phyloP scores from a whole-genome alignment of 2,113 vertebrate genomes.

The Zosterops hypoxanthus region DNA sequence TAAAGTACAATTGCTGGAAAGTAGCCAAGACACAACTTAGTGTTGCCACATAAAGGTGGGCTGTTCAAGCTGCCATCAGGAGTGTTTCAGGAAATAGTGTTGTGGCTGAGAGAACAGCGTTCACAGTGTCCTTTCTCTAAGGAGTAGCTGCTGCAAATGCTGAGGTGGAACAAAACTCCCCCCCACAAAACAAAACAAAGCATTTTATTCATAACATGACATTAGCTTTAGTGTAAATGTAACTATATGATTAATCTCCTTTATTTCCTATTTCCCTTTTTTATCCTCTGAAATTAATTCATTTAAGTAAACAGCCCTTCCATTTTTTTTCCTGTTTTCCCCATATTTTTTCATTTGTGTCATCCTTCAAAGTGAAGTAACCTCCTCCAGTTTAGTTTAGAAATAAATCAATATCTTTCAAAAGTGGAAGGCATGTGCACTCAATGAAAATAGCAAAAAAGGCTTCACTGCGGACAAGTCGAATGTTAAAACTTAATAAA shows the following conservation, averaged over 20 bases:
- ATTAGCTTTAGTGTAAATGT: not conserved
- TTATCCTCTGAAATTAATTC: not conserved
- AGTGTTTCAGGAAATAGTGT: not conserved
- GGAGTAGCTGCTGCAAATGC: not conserved
- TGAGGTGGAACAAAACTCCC: not conserved
- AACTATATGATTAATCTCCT: not conserved
- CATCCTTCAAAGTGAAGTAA: not conserved
- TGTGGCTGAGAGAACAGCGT: not conserved
- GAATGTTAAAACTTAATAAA: conserved; percentile 40
- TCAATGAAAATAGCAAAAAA: conserved; percentile 33
- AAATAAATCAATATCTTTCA: conserved; percentile 44
- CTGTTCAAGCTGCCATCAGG: not conserved
- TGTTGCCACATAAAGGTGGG: not conserved
- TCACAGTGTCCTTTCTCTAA: not conserved
- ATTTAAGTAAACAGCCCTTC: not conserved
- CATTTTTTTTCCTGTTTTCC: not conserved
- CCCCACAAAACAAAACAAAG: not conserved
- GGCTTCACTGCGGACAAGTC: not conserved
- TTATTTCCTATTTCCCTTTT: not conserved
- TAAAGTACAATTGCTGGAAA: not conserved
- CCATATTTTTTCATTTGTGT: not conserved
- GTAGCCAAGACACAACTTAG: not conserved
- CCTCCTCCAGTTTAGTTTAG: not conserved
- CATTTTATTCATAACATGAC: not conserved
- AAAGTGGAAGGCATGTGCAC: conserved; percentile 4